Percentiles rank a stretch among this genome's conserved stretches.
Conservation (phyloP, 35 echinoderm and acorn worm species). For the Strongylocentrotus purpuratus region DNA sequence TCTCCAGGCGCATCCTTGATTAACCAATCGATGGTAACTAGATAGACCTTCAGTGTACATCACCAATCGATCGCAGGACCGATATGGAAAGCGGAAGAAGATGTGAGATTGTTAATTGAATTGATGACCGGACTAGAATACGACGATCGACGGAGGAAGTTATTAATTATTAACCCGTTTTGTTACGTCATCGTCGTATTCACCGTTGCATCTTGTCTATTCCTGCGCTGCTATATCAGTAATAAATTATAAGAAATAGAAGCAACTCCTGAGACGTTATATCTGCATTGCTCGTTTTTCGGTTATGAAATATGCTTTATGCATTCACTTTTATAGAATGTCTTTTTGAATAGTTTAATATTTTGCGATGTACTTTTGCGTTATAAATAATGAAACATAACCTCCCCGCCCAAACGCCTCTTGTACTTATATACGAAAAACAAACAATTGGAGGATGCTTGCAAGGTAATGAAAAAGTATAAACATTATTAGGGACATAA, state of each 20-base stretch:
- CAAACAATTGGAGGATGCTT: no score
- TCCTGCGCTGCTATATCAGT: not conserved
- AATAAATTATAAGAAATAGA: not conserved
- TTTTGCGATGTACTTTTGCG: no score
- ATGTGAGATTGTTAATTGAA: not conserved
- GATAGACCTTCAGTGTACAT: not conserved
- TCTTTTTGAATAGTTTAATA: no score
- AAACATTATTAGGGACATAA: no score
- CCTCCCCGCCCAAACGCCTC: no score
- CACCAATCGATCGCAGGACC: not conserved
- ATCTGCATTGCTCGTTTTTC: no score
- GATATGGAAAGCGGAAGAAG: not conserved
- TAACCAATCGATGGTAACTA: not conserved
- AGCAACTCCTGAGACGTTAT: not conserved
- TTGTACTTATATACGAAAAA: no score
- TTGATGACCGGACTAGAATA: not conserved
- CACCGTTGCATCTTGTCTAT: not conserved
- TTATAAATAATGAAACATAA: no score
- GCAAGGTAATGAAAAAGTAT: no score
- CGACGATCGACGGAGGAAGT: not conserved
- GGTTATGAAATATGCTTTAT: no score
- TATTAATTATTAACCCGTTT: not conserved
- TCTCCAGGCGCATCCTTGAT: not conserved
- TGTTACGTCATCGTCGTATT: not conserved
- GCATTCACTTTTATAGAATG: no score